A percentile compares a stretch with the other conserved stretches of the same genome.
These are phyloP conservation scores for Vollenhovia emeryi DNA, from an alignment of 1,140 invertebrate species.

Conservation along the genomic window DNA sequence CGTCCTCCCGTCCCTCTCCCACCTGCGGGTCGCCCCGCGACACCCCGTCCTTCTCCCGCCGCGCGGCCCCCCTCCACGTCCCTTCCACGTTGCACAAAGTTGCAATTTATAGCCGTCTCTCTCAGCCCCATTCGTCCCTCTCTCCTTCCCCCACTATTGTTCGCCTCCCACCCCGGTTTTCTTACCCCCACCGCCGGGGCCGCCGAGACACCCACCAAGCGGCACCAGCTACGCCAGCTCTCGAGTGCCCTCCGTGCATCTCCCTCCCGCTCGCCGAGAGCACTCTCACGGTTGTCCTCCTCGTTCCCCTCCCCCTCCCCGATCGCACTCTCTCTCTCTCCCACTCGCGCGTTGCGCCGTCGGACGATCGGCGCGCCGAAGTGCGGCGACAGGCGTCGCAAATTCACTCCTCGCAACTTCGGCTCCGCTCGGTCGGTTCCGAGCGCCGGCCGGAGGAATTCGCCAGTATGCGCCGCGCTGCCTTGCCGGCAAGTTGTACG, in stretches of 20 bases:
- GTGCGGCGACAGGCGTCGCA: constrained; percentile 71
- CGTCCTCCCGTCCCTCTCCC: constrained; percentile 31
- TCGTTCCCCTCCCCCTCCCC: not conserved
- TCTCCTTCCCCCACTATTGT: constrained; percentile 2
- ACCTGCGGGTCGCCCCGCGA: not conserved
- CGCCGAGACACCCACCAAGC: constrained; percentile 66
- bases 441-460: constrained; percentile 62
- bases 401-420: constrained; percentile 71
- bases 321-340: constrained; percentile 4
- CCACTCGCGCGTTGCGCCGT: not conserved
- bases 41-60: not conserved
- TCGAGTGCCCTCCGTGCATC: constrained; percentile 17
- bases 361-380: constrained; percentile 25
- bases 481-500: constrained; percentile 78
- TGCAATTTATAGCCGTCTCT: constrained; percentile 47
- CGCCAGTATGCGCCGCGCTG: constrained; percentile 82
- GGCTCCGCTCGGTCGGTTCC: constrained; percentile 67
- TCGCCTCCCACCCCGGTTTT: constrained; percentile 15
- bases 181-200: constrained; percentile 1
- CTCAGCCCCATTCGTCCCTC: constrained; percentile 23
- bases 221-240: constrained; percentile 26
- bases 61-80: not conserved
- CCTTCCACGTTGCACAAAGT: constrained; percentile 56
- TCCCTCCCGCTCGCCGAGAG: not conserved
- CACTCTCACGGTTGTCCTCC: not conserved